Base-by-base conservation (phyloP, 2,797 vertebrate species). In the Lepilemur ruficaudatus region DNA sequence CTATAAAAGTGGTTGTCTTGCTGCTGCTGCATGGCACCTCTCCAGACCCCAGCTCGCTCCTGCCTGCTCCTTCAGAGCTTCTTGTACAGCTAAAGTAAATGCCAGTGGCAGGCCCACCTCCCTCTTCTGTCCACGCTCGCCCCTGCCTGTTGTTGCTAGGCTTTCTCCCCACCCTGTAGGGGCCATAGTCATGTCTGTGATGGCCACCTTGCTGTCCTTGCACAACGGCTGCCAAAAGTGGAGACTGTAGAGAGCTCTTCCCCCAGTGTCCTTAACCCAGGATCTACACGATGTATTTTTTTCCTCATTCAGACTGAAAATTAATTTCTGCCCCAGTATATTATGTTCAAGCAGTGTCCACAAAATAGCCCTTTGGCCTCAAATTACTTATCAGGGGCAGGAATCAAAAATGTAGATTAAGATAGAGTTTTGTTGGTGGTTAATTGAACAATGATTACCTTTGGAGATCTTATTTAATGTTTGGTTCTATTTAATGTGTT, bases 401-500 rank as follows among this genome's bases (percentile, higher is more conserved):
- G 15, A 75, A 85, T 83, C 6, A 50, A 89, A 87, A 95, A 43
- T 87, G 23, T n/a, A 4, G 23, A 23, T 86, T 72, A 69, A 90
- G 32, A 43, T 18, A 89, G 73, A 87, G 55, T 88, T 89, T 73
- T 87, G 48, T 30, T 94, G 55, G 65, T 70, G 12, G 18, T 78
- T 88, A 89, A 81, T 13, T 95, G 88, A 92, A 83, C 15, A 65
- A 35, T 57, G 38, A 67, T 93, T 55, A 57, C 7, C 18, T 88
- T 87, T 63, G 82, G n/a, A 69, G 57, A 91, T 32, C 38, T 43
- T 79, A 76, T 2, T 87, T 84, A 48, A 84, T 94, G 15, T 75
- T 85, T 83, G 48, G 7, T 35, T 79, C 85, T 61, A 30, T 87
- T n/a, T 90, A 18, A 18, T 97, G 18, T 96, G 48, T 41, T 89